A percentile compares a stretch with the other conserved stretches of the same genome.
phyloP scores from a whole-genome alignment of 2,113 vertebrate genomes.

The Cettia cetti region DNA sequence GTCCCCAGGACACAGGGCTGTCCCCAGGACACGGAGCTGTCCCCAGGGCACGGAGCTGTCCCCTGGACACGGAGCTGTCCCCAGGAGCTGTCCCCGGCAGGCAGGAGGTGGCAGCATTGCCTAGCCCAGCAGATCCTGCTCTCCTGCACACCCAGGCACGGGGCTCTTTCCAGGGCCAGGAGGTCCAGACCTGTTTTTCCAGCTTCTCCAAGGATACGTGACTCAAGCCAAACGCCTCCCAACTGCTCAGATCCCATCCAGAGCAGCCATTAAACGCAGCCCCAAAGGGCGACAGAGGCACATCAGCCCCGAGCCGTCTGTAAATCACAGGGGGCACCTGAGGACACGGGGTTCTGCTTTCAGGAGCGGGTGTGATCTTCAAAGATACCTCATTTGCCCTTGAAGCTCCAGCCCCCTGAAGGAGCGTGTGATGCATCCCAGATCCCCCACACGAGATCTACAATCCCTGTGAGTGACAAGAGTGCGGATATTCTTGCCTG shows the following conservation, averaged over 20 bases:
- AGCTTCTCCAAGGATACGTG: constrained; percentile 28
- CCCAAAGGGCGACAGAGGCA: not conserved
- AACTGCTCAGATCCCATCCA: not conserved
- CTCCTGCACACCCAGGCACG: not conserved
- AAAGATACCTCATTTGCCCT: constrained; percentile 33
- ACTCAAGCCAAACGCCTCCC: constrained; percentile 18
- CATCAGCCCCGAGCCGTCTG: not conserved
- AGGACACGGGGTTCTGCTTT: constrained; percentile 3
- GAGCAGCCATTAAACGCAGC: not conserved
- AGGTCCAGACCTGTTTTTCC: constrained; percentile 60
- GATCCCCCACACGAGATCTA: constrained; percentile 37
- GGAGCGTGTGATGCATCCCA: not conserved
- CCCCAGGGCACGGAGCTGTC: not conserved
- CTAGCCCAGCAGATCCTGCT: not conserved
- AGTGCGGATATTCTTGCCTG: constrained; percentile 30
- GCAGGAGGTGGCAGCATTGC: constrained; percentile 70
- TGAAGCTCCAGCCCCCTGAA: constrained; percentile 23
- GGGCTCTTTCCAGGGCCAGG: not conserved
- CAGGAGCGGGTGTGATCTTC: not conserved
- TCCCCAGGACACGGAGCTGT: not conserved
- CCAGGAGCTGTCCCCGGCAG: not conserved
- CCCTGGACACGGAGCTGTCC: not conserved
- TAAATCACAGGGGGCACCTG: constrained; percentile 1
- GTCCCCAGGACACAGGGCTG: not conserved
- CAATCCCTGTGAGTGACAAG: constrained; percentile 2